These are phyloP conservation scores for Itoplectis maculator DNA, from an alignment of 2,888 invertebrate species.

Conservation along the genomic window DNA sequence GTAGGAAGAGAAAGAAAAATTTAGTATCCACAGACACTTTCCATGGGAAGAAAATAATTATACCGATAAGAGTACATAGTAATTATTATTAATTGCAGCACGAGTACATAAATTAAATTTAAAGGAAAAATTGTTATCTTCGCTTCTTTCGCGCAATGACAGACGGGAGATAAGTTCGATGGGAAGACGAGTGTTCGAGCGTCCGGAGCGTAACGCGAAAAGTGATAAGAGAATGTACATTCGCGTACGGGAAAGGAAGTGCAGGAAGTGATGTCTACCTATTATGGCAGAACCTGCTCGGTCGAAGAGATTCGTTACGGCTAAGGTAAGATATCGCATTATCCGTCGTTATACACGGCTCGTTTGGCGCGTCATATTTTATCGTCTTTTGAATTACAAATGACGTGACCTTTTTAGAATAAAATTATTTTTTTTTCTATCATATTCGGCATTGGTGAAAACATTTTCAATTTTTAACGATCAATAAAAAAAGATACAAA, in stretches of 20 bases:
- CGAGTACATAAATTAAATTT: slow-evolving; percentile 9
- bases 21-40: no score
- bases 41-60: not conserved
- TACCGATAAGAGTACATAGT: slow-evolving; percentile 1
- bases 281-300: slow-evolving; percentile 82
- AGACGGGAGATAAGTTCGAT: slow-evolving; percentile 29
- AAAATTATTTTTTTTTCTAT: not conserved
- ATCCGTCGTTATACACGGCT: slow-evolving; percentile 7
- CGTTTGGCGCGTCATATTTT: slow-evolving; percentile 15
- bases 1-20: no score
- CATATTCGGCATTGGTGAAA: slow-evolving; percentile 1
- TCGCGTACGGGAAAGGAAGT: slow-evolving; percentile 56
- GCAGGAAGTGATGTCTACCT: slow-evolving; percentile 79
- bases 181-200: slow-evolving; percentile 23
- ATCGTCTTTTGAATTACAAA: slow-evolving; percentile 29
- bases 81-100: slow-evolving; percentile 10
- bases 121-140: not conserved
- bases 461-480: not conserved
- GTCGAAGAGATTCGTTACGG: slow-evolving; percentile 81
- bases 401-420: slow-evolving; percentile 5
- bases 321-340: slow-evolving; percentile 77
- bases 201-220: slow-evolving; percentile 39
- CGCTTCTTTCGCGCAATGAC: slow-evolving; percentile 9
- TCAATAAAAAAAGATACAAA: not conserved
- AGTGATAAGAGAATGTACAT: slow-evolving; percentile 51